Base-by-base conservation (phyloP, 2,888 invertebrate genomes). In the Diaphora mendica region DNA sequence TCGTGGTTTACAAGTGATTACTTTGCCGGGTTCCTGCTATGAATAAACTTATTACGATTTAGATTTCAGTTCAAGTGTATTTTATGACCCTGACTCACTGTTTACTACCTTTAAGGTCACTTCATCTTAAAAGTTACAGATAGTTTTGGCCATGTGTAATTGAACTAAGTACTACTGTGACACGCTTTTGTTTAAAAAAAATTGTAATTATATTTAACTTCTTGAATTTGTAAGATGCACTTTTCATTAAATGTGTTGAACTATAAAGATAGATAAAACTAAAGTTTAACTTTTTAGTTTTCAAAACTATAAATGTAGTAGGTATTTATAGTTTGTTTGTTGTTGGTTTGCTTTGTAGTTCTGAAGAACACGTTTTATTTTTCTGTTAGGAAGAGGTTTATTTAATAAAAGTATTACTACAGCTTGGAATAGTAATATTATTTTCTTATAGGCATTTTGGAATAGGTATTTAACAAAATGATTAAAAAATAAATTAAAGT, bases 71-170 rank as follows among this genome's bases (percentile, higher is more conserved):
- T 67, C 23, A 4, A 67, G 30, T 67, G 26, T 33, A 48, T 1
- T 66, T 26, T n/a, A 66, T 26, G 66, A 42, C 66, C 66, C 42
- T 66, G 26, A 26, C 42, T 66, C n/a, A 17, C 42, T n/a, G 15
- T 13, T 66, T 15, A 17, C n/a, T 44, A 44, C 13, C 17, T 44
- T 44, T 15, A 44, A 3, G 44, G 15, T 44, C 44, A 15, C 15
- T 44, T 44, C 44, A 15, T 17, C 13, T 15, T 44, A 44, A 44
- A 44, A 44, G 17, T 48, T 48, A 23, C 51, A 23, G 51, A 9
- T 8, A 51, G 23, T 23, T 51, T 51, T 8, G 20, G 20, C 23
- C 23, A 51, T 9, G 23, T n/a, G n/a, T 55, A n/a, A 44, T 44
- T 44, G 3, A 55, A 55, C 55, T n/a, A 35, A 35, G 35, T 35